Percentiles rank a stretch among this genome's conserved stretches.
These are phyloP conservation scores for Hipparchia semele DNA, from an alignment of 2,888 invertebrate genomes.

Conservation along the genomic window DNA sequence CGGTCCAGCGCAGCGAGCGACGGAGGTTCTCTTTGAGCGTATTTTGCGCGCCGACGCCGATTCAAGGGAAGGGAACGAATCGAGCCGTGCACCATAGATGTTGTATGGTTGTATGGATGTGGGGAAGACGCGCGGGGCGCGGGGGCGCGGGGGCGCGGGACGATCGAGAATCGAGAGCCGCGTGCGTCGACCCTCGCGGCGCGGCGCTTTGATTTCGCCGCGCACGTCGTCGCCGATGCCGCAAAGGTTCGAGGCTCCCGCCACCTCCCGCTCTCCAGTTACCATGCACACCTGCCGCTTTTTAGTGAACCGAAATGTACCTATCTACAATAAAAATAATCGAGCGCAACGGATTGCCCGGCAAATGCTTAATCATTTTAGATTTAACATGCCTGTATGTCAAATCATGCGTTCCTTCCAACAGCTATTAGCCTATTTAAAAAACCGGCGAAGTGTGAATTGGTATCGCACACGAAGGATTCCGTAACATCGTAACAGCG, in stretches of 20 bases:
- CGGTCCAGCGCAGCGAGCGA: slow-evolving; percentile 57
- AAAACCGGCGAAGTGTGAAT: too few relatives aligned
- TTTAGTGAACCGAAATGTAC: slow-evolving; percentile 33
- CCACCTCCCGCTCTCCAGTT: slow-evolving; percentile 47
- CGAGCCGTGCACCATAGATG: slow-evolving; percentile 51
- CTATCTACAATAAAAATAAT: slow-evolving; percentile 14
- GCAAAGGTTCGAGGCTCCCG: slow-evolving; percentile 50
- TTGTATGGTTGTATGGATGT: slow-evolving; percentile 41
- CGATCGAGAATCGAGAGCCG: slow-evolving; percentile 60
- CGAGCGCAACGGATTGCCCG: slow-evolving; percentile 23
- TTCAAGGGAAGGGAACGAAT: slow-evolving; percentile 60
- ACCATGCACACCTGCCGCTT: slow-evolving; percentile 55
- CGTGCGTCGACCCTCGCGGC: slow-evolving; percentile 76
- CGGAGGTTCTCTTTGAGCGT: slow-evolving; percentile 66
- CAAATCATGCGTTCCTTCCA: too few relatives aligned
- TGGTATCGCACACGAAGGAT: too few relatives aligned
- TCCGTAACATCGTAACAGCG: too few relatives aligned
- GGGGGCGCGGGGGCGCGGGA: slow-evolving; percentile 49
- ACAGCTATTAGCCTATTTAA: too few relatives aligned
- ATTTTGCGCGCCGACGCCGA: slow-evolving; percentile 64
- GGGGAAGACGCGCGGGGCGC: slow-evolving; percentile 42
- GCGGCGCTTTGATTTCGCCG: slow-evolving; percentile 71
- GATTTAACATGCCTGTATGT: slow-evolving; percentile 12
- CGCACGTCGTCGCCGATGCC: slow-evolving; percentile 51
- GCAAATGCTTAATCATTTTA: slow-evolving; percentile 28